Percentiles rank a stretch among this genome's conserved stretches.
These are phyloP conservation scores for Eristalinus sepulchralis DNA, from an alignment of 2,888 invertebrate species.

Conservation along the genomic window DNA sequence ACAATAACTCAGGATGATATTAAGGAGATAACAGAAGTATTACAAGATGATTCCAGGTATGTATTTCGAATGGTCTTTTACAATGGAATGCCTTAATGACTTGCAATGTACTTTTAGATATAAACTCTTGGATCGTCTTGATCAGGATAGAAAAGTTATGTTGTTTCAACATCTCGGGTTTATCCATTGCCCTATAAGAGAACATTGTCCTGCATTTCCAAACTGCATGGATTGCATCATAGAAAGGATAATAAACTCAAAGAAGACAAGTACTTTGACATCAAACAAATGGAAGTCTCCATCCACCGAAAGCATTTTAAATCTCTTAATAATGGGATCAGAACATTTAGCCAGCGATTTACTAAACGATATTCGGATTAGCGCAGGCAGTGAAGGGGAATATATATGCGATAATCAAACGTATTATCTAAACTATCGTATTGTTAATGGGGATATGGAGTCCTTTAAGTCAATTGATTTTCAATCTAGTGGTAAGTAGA, in stretches of 20 bases:
- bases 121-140: constrained; percentile 95
- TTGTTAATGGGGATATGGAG: constrained; percentile 94
- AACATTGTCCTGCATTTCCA: constrained; percentile 95
- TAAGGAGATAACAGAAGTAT: constrained; percentile 93
- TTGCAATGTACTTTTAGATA: constrained; percentile 83
- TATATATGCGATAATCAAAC: constrained; percentile 89
- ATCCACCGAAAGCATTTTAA: constrained; percentile 82
- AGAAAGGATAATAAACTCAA: constrained; percentile 85
- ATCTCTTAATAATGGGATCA: constrained; percentile 93
- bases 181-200: constrained; percentile 95
- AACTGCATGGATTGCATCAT: constrained; percentile 91
- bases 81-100: neutral
- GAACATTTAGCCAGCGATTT: constrained; percentile 94
- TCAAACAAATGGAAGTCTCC: constrained; percentile 76
- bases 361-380: constrained; percentile 91
- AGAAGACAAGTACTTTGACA: constrained; percentile 83
- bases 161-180: constrained; percentile 97
- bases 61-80: neutral
- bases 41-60: constrained; percentile 95
- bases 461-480: constrained; percentile 92
- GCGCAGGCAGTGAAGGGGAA: constrained; percentile 92
- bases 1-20: constrained; percentile 97
- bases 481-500: constrained; percentile 89
- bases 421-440: constrained; percentile 91
- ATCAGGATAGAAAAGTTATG: constrained; percentile 96